These are phyloP conservation scores for Dione juno DNA, from an alignment of 2,888 invertebrate species.

Conservation along the genomic window DNA sequence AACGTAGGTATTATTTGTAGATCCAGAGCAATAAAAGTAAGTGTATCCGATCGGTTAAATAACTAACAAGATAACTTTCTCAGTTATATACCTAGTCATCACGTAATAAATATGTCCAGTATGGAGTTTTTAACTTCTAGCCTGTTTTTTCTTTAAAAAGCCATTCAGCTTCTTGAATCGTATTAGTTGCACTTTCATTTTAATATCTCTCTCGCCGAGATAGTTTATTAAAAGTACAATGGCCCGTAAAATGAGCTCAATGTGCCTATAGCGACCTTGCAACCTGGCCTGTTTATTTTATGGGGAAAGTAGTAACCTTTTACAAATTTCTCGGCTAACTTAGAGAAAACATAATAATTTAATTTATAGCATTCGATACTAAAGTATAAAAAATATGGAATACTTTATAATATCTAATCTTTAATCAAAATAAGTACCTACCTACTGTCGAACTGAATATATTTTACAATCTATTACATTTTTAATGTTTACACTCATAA, in stretches of 20 bases:
- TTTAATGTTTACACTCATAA: not conserved
- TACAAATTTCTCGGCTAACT: conserved; percentile 8
- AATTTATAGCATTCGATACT: not conserved
- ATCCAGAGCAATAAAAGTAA: conserved; percentile 24
- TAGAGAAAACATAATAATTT: not conserved
- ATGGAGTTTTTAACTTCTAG: conserved; percentile 31
- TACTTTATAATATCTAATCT: not conserved
- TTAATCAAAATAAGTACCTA: not conserved
- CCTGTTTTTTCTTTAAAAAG: conserved; percentile 34
- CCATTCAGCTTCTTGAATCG: conserved; percentile 45
- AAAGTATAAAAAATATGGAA: not conserved
- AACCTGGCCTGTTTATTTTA: conserved; percentile 22
- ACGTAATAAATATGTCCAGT: conserved; percentile 34
- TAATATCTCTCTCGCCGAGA: conserved; percentile 56
- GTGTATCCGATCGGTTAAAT: conserved; percentile 25
- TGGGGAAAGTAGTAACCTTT: conserved; percentile 2
- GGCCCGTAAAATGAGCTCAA: conserved; percentile 50
- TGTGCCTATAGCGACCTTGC: conserved; percentile 22
- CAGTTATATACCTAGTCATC: conserved; percentile 27
- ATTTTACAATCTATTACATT: conserved; percentile 1
- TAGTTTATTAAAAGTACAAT: conserved; percentile 57
- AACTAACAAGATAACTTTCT: conserved; percentile 36
- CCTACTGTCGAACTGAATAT: not conserved
- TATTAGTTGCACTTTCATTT: conserved; percentile 81
- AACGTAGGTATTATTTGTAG: conserved; percentile 16